Base-by-base conservation (phyloP, 2,797 vertebrate genomes). In the Channallabes apus region DNA sequence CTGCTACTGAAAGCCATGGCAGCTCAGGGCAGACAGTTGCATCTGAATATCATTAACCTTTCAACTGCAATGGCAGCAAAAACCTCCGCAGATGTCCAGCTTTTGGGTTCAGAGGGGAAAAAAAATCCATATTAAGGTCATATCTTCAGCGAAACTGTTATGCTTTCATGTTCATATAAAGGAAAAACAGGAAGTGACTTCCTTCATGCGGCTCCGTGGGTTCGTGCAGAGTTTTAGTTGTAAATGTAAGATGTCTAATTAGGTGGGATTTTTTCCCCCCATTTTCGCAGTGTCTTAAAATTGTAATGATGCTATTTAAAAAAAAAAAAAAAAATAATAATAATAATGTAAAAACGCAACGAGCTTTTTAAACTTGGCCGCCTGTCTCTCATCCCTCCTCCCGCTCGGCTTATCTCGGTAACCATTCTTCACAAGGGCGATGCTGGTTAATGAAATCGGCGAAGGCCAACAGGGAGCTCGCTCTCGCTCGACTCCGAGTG, bases 301-400 rank as follows among this genome's bases (percentile, higher is more conserved):
- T 80, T n/a, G 91, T 93, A 95, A 91, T 89, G 91, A 91, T 92
- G 27, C 62, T 92, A 93, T 93, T 93, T n/a, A 24, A 61, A 76
- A 35, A 32, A 17, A 32, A 32, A n/a, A 72, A 72, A 8, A 51
- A 51, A 0, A 35, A 5, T 38, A 38, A 38, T 38, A 35, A 35
- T 35, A 35, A 35, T 35, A 35, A 38, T 38, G 92, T 92, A 76
- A 82, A 38, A 32, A 77, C n/a, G 64, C 65, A 27, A 83, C 93
- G 93, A 92, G 92, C 91, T 92, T 94, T 94, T 95, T 94, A 93
- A 94, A 94, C 93, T 93, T 89, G 86, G 88, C 90, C 79, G 92
- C 88, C 89, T 92, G 93, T 93, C 93, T 94, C 91, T 93, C 91
- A 87, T 94, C 93, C 92, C 92, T 93, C 92, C 93, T 92, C 92